Evolutionary conservation across 2,113 vertebrate species (phyloP).

Genomic region (Scytalopus superciliaris): DNA sequence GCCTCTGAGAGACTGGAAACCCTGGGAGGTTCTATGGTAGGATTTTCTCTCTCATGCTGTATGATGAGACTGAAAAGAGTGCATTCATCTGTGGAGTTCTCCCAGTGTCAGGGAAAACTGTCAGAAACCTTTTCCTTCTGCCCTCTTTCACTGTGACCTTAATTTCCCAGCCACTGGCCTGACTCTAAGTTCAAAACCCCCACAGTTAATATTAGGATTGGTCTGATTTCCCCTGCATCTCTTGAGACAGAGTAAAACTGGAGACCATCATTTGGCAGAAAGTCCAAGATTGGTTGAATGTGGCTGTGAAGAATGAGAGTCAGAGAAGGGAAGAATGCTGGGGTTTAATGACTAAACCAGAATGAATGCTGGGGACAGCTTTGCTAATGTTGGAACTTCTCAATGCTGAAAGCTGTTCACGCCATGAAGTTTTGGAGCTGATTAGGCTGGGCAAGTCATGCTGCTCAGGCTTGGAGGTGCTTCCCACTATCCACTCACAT

Average conservation of each 20-base stretch:
- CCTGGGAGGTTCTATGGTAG: not conserved
- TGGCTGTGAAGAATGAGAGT: not conserved
- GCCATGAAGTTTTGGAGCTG: not conserved
- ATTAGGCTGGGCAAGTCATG: not conserved
- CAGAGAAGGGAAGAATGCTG: not conserved
- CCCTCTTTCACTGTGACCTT: not conserved
- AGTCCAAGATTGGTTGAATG: not conserved
- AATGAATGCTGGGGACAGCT: not conserved
- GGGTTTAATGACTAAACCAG: not conserved
- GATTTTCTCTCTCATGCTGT: slow-evolving; percentile 17
- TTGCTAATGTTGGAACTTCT: not conserved
- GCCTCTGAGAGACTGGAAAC: not conserved
- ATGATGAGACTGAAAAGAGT: slow-evolving; percentile 5
- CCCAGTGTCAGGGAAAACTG: not conserved
- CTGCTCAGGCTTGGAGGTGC: not conserved
- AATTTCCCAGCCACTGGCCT: not conserved
- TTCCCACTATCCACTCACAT: not conserved
- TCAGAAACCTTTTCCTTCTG: not conserved
- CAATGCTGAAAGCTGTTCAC: not conserved
- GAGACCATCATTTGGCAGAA: not conserved
- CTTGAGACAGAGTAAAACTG: not conserved
- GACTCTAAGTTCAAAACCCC: not conserved
- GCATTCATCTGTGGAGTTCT: slow-evolving; percentile 15
- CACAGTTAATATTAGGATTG: not conserved
- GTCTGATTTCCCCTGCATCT: not conserved